Evolutionary conservation across 2,113 vertebrate species (phyloP).

Genomic region (Urocitellus parryii): DNA sequence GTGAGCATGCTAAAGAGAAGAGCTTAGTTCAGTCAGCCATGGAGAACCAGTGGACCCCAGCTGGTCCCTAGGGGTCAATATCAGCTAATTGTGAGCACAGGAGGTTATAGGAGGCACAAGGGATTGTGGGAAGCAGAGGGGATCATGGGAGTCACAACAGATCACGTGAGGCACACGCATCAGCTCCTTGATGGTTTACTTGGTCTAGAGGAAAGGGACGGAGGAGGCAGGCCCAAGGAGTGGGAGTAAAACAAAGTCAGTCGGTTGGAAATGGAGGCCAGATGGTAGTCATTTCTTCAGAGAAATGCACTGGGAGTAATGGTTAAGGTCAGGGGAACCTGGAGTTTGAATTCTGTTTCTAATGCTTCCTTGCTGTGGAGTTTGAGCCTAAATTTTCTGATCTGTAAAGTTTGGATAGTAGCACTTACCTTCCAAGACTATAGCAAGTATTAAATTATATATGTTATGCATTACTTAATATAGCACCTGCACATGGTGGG

Average conservation of each 20-base stretch:
- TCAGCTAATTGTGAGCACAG: background rate
- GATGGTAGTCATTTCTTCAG: background rate
- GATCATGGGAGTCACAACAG: background rate
- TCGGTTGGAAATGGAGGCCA: background rate
- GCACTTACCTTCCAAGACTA: background rate
- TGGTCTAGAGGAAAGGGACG: background rate
- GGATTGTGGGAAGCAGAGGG: background rate
- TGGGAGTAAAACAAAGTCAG: background rate
- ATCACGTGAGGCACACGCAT: background rate
- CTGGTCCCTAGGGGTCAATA: background rate
- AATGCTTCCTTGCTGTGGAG: background rate
- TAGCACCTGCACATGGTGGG: background rate
- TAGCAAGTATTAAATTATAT: background rate
- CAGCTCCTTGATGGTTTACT: background rate
- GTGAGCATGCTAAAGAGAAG: background rate
- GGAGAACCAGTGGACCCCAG: background rate
- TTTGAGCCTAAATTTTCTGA: background rate
- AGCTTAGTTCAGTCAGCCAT: background rate
- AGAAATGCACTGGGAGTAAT: background rate
- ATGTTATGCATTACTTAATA: background rate
- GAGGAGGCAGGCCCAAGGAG: background rate
- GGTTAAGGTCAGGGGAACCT: background rate
- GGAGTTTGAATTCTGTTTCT: background rate
- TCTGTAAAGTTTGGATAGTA: background rate
- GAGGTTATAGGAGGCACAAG: background rate